Conservation (phyloP, 92 coral and sea anemone genomes). For the Scolanthus callimorphus region DNA sequence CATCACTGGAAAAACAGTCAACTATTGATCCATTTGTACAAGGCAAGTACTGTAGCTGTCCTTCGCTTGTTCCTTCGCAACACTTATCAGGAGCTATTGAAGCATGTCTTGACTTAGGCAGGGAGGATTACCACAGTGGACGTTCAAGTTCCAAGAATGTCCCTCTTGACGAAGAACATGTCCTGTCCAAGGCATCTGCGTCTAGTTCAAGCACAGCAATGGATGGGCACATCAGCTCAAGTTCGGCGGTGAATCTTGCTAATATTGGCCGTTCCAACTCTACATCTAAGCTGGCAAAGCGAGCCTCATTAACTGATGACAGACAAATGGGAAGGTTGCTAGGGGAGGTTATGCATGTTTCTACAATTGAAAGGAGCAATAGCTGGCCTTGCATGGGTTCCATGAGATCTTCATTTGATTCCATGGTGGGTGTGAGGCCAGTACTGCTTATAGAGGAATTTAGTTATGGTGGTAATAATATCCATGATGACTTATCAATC, state of each 20-base stretch:
- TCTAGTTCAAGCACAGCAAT: background rate
- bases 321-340: too few relatives aligned
- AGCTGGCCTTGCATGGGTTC: constrained; percentile 21
- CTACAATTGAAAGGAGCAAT: constrained; percentile 4
- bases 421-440: background rate
- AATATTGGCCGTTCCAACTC: background rate
- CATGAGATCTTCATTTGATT: background rate
- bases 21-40: constrained; percentile 62
- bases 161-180: too few relatives aligned
- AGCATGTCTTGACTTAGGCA: constrained; percentile 62
- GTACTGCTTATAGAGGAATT: background rate
- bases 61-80: constrained; percentile 45
- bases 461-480: too few relatives aligned
- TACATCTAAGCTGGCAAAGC: background rate
- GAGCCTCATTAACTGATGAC: too few relatives aligned
- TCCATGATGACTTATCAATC: too few relatives aligned
- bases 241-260: background rate
- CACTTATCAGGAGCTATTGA: constrained; percentile 52
- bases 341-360: too few relatives aligned
- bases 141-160: too few relatives aligned
- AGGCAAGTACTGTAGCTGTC: constrained; percentile 77
- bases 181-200: background rate
- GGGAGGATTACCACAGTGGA: too few relatives aligned
- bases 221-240: background rate
- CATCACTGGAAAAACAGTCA: constrained; percentile 20